Evolutionary conservation across 2,888 invertebrate genomes (phyloP), one percentile per base, ranked within the genome.

Genomic region (Adelphocoris suturalis): DNA sequence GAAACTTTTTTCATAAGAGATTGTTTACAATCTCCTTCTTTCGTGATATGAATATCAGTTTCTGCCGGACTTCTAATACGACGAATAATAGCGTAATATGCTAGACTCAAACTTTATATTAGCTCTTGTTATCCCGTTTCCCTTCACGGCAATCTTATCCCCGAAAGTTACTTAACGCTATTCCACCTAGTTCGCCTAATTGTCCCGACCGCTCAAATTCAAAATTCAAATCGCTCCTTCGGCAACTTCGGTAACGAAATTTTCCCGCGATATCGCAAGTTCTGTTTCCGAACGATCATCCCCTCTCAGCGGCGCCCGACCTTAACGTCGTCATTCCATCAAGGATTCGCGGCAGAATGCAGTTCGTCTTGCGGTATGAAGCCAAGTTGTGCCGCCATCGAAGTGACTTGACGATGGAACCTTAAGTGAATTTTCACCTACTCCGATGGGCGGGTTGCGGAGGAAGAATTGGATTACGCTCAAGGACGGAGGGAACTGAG

Each of bases 381-480:
- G n/a, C 28, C 78, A 47, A 78, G 78, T 78, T 78, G 37, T 78
- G 78, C 78, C 78, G 78, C 78, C 78, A 23, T 68, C 68, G 78
- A 78, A 78, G 78, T 37, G 78, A 46, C 46, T 78, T 78, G 78
- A 78, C 78, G 78, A 78, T 78, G 85, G 55, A 46, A 55, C 14
- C 57, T 85, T 85, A 85, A 85, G 57, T 85, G 85, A 85, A 85
- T 85, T 85, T 85, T 85, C 85, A 61, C 85, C 57, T 85, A 37
- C 85, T 85, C 16, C 61, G 85, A 85, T 85, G 61, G 85, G 16
- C 9, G 57, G 85, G 82, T 19, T 27, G 85, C 14, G 85, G 61
- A 28, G 27, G 57, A 61, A 57, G 85, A 85, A 85, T 85, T 85
- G 23, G 85, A 85, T 85, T 85, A 85, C 61, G 85, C 37, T 55